phyloP scores from a whole-genome alignment of 2,888 invertebrate species.

The Apodemia hepburni region DNA sequence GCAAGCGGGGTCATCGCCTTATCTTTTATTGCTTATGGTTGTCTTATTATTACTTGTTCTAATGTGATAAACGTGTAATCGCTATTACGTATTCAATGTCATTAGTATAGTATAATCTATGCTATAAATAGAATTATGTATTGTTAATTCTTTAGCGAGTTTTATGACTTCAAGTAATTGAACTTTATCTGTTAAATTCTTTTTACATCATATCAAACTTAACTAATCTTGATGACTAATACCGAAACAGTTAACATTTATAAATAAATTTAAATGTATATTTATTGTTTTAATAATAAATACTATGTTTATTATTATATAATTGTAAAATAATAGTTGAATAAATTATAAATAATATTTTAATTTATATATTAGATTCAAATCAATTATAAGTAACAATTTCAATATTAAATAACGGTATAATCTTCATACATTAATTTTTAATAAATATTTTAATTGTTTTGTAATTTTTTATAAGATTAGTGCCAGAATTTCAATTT shows the following conservation, averaged over 20 bases:
- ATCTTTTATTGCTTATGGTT: slow-evolving; percentile 63
- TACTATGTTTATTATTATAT: too few relatives aligned
- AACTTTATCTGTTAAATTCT: background rate
- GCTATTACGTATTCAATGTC: slow-evolving; percentile 16
- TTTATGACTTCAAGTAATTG: background rate
- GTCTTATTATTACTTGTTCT: slow-evolving; percentile 46
- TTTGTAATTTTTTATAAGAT: too few relatives aligned
- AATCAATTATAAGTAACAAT: too few relatives aligned
- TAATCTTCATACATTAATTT: too few relatives aligned
- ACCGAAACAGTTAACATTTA: background rate
- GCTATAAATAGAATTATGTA: slow-evolving; percentile 15
- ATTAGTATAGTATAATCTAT: slow-evolving; percentile 10
- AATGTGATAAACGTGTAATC: slow-evolving; percentile 18
- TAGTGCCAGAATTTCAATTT: too few relatives aligned
- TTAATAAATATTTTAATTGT: too few relatives aligned
- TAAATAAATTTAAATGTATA: too few relatives aligned
- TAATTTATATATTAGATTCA: too few relatives aligned
- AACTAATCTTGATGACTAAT: background rate
- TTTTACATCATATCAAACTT: background rate
- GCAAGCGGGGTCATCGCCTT: slow-evolving; percentile 69
- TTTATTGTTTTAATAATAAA: too few relatives aligned
- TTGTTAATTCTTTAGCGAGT: slow-evolving; percentile 9
- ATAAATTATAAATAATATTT: too few relatives aligned
- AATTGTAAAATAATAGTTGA: too few relatives aligned
- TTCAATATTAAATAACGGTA: too few relatives aligned